These are phyloP conservation scores for Leucosticte australis DNA, from an alignment of 2,113 vertebrate species.

Conservation along the genomic window DNA sequence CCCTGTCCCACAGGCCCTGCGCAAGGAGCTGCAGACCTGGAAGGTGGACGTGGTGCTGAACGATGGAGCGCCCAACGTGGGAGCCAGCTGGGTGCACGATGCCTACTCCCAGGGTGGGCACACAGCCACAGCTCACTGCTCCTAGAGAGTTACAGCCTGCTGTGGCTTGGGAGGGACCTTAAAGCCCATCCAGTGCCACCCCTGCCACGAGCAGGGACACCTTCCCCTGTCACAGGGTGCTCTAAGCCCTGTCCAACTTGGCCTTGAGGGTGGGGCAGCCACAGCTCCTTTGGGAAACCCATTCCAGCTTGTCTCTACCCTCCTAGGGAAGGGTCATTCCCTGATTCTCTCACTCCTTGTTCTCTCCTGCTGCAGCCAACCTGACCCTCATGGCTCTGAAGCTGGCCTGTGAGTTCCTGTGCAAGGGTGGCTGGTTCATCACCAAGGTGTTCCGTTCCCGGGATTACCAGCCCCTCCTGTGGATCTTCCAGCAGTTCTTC, in stretches of 20 bases:
- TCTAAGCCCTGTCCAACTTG: fast-evolving
- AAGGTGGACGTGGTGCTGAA: slow-evolving; percentile 96
- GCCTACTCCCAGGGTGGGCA: slow-evolving; percentile 91
- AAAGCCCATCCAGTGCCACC: too few relatives aligned
- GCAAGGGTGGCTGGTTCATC: slow-evolving; percentile 91
- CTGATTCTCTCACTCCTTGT: not conserved
- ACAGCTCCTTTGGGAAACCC: not conserved
- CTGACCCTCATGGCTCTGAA: slow-evolving; percentile 93
- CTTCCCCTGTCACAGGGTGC: not conserved
- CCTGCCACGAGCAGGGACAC: too few relatives aligned
- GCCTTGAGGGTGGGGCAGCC: not conserved
- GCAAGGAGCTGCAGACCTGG: slow-evolving; percentile 94
- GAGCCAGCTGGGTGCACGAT: slow-evolving; percentile 93
- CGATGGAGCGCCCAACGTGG: slow-evolving; percentile 93
- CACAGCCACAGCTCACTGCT: fast-evolving
- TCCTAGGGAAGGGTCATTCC: not conserved
- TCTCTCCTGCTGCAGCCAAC: slow-evolving; percentile 72
- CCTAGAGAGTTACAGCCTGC: fast-evolving
- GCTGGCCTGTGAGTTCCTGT: slow-evolving; percentile 90
- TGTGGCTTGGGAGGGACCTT: not conserved
- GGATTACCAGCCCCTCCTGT: slow-evolving; percentile 93
- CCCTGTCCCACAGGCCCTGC: slow-evolving; percentile 74
- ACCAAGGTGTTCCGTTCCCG: slow-evolving; percentile 97
- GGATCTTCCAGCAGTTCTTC: slow-evolving; percentile 98
- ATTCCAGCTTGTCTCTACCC: not conserved